A percentile compares a stretch with the other conserved stretches of the same genome.
Evolutionary conservation across 1,140 invertebrate species (phyloP).

Genomic region (Trialeurodes vaporariorum): DNA sequence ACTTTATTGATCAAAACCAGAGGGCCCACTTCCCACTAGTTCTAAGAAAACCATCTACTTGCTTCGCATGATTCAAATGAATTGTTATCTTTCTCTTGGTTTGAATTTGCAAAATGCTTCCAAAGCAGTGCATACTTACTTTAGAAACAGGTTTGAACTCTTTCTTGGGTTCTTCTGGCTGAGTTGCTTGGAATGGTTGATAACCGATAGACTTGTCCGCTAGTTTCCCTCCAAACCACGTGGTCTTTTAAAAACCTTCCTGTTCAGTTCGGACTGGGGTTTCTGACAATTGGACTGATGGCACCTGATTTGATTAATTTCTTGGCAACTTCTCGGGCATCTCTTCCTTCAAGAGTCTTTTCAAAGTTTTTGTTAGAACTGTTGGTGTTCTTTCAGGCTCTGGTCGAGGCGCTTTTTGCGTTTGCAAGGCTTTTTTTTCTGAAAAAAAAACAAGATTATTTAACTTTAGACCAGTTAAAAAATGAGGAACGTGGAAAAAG

Average conservation of each 20-base stretch:
- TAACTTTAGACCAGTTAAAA: no score
- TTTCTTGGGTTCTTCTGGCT: conserved; percentile 44
- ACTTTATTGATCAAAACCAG: no score
- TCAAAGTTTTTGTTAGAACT: conserved; percentile 39
- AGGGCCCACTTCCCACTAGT: no score
- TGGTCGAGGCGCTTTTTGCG: conserved; percentile 73
- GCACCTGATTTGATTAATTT: conserved; percentile 90
- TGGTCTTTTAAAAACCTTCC: conserved; percentile 42
- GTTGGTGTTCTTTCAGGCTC: conserved; percentile 68
- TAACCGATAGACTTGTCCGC: conserved; percentile 62
- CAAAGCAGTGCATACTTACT: no score
- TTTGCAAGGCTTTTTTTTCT: conserved; percentile 83
- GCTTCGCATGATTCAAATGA: no score
- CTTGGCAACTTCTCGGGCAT: conserved; percentile 88
- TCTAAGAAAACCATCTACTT: no score
- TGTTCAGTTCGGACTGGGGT: conserved; percentile 66
- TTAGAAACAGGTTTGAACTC: conserved; percentile 14
- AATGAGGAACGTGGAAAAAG: no score
- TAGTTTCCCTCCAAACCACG: conserved; percentile 58
- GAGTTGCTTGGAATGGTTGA: conserved; percentile 77
- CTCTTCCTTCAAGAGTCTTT: conserved; percentile 76
- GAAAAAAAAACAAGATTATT: no score
- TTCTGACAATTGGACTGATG: conserved; percentile 69
- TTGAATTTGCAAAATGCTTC: no score
- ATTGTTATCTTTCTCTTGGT: no score